These are phyloP conservation scores for Acronicta leporina DNA, from an alignment of 2,888 invertebrate species.

Conservation along the genomic window DNA sequence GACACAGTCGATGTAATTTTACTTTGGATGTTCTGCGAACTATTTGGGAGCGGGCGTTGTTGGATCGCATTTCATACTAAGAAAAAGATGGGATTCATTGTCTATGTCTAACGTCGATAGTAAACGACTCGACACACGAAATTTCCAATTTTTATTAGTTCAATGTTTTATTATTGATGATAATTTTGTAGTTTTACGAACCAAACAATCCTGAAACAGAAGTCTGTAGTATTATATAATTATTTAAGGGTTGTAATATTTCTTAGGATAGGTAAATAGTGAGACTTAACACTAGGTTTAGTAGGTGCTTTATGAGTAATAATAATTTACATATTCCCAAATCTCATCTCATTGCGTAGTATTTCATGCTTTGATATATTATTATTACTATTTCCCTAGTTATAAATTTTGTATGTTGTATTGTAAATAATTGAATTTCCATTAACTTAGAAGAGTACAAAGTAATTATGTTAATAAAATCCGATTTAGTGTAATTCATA, in stretches of 20 bases:
- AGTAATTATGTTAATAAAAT: constrained; percentile 79
- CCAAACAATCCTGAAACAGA: constrained; percentile 67
- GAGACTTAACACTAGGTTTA: constrained; percentile 78
- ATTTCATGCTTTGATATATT: constrained; percentile 59
- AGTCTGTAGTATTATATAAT: constrained; percentile 75
- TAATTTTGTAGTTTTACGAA: constrained; percentile 52
- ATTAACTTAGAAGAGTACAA: constrained; percentile 87
- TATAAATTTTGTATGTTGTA: constrained; percentile 69
- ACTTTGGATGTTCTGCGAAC: background rate
- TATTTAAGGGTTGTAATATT: constrained; percentile 76
- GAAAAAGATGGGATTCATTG: constrained; percentile 10
- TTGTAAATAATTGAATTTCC: constrained; percentile 83
- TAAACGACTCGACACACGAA: constrained; percentile 49
- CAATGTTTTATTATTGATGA: constrained; percentile 47
- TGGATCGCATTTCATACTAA: constrained; percentile 38
- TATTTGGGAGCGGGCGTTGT: constrained; percentile 18
- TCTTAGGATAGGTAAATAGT: constrained; percentile 74
- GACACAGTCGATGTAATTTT: background rate
- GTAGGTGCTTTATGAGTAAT: constrained; percentile 72
- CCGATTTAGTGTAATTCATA: constrained; percentile 68
- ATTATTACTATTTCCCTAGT: constrained; percentile 63
- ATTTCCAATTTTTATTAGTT: constrained; percentile 42
- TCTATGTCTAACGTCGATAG: constrained; percentile 32
- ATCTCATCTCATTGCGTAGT: constrained; percentile 65
- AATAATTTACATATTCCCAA: constrained; percentile 66